phyloP scores from a whole-genome alignment of 2,113 vertebrate genomes.

The Echinops telfairi region DNA sequence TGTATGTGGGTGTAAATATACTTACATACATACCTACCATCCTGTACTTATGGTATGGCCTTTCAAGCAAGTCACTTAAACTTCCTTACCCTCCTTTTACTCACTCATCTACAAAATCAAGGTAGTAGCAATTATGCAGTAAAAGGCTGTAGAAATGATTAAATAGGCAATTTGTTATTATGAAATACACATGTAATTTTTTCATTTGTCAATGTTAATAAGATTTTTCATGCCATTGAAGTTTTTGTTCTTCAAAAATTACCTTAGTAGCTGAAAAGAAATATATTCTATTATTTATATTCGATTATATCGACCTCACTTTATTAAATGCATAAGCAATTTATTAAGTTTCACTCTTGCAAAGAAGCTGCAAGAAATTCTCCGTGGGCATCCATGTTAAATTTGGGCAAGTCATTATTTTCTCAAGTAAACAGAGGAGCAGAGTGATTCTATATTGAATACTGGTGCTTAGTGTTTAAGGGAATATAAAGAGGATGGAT shows the following conservation, averaged over 20 bases:
- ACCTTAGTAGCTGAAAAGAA: slow-evolving; percentile 52
- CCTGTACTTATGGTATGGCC: background rate
- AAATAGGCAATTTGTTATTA: background rate
- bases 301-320: slow-evolving; percentile 41
- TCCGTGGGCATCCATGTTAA: background rate
- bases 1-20: background rate
- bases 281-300: slow-evolving; percentile 19
- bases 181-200: slow-evolving; percentile 37
- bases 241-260: slow-evolving; percentile 36
- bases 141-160: slow-evolving; percentile 43
- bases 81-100: slow-evolving; percentile 24
- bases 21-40: background rate
- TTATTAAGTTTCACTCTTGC: background rate
- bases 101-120: slow-evolving; percentile 38
- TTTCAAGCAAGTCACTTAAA: background rate
- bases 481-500: background rate
- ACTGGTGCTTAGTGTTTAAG: background rate
- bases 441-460: background rate
- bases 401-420: background rate
- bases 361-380: slow-evolving; percentile 13
- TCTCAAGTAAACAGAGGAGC: background rate
- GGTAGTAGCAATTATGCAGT: background rate
- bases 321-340: background rate
- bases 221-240: slow-evolving; percentile 20
- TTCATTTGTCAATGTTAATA: slow-evolving; percentile 52